Percentiles rank a stretch among this genome's conserved stretches.
phyloP scores from a whole-genome alignment of 2,797 vertebrate genomes.

The Ammospiza maritima region DNA sequence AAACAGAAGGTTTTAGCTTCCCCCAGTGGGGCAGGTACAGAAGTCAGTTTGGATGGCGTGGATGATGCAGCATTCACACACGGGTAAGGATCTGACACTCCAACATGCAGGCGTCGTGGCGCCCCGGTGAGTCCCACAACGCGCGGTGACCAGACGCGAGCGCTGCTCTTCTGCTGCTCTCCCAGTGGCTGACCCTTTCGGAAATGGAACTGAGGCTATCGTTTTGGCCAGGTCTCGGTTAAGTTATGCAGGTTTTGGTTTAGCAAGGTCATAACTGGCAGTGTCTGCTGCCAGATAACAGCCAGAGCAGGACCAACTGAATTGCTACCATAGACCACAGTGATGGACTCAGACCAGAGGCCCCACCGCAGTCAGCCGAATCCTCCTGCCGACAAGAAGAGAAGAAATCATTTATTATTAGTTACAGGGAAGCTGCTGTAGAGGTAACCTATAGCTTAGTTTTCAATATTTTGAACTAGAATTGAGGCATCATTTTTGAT shows the following conservation, averaged over 20 bases:
- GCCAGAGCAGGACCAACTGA: slow-evolving; percentile 91
- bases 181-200: slow-evolving; percentile 66
- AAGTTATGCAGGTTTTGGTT: slow-evolving; percentile 73
- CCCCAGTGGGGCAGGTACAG: slow-evolving; percentile 61
- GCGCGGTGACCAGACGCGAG: slow-evolving; percentile 54
- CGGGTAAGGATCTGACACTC: slow-evolving; percentile 78
- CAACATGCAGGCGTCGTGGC: slow-evolving; percentile 76
- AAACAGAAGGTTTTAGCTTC: slow-evolving; percentile 11
- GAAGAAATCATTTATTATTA: background rate
- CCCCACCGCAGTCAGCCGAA: slow-evolving; percentile 93
- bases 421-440: background rate
- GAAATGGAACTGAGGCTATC: slow-evolving; percentile 68
- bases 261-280: slow-evolving; percentile 82
- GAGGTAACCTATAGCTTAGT: background rate
- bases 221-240: slow-evolving; percentile 75
- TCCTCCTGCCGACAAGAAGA: slow-evolving; percentile 87
- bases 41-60: slow-evolving; percentile 66
- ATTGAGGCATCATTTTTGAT: background rate
- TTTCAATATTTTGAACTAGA: slow-evolving; percentile 4
- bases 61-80: slow-evolving; percentile 80
- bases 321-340: slow-evolving; percentile 85
- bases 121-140: slow-evolving; percentile 67
- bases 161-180: slow-evolving; percentile 66
- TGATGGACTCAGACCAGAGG: slow-evolving; percentile 86
- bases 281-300: slow-evolving; percentile 84